phyloP scores from a whole-genome alignment of 2,113 vertebrate genomes.

The Callipepla squamata region DNA sequence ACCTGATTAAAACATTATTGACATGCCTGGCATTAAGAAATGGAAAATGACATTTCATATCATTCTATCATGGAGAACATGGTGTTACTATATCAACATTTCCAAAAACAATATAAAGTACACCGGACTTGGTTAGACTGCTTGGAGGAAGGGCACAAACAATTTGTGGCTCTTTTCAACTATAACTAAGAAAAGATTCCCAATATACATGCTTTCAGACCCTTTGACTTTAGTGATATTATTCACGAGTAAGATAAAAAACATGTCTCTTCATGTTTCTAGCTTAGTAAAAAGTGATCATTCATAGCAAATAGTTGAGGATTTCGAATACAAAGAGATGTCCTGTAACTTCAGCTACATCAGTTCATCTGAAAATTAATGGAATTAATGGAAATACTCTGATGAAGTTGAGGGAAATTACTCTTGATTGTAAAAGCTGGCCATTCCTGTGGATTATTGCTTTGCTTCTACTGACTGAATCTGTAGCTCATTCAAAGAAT shows the following conservation, averaged over 20 bases:
- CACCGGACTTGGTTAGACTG: background rate
- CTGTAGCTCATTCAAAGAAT: background rate
- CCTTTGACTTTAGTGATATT: background rate
- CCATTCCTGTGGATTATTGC: background rate
- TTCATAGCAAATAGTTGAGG: background rate
- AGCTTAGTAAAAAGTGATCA: background rate
- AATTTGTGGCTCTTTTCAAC: background rate
- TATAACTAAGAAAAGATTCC: background rate
- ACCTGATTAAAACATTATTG: background rate
- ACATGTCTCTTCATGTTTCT: background rate
- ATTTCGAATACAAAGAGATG: background rate
- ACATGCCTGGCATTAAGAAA: background rate
- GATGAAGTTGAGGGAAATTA: background rate
- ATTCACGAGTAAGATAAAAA: background rate
- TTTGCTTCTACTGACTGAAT: background rate
- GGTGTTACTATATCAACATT: background rate
- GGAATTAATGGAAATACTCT: background rate
- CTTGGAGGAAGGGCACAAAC: background rate
- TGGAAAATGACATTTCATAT: background rate
- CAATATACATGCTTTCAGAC: background rate
- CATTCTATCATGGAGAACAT: background rate
- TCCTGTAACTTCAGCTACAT: background rate
- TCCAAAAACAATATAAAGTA: background rate
- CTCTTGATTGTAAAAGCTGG: background rate
- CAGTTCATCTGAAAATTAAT: background rate